Conservation (phyloP, 2,888 invertebrate species). For the Lycaena phlaeas region DNA sequence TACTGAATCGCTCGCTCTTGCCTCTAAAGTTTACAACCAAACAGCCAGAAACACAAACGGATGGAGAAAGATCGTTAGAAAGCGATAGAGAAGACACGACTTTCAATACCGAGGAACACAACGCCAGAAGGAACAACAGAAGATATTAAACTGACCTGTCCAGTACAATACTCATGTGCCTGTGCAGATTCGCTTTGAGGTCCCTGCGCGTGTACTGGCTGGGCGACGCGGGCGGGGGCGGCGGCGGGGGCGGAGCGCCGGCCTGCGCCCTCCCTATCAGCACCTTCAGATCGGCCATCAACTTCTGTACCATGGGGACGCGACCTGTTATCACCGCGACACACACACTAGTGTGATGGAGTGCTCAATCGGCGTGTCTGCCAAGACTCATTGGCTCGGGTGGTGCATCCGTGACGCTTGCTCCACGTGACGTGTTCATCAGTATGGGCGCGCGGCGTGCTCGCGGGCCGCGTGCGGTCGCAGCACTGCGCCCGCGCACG, state of each 20-base stretch:
- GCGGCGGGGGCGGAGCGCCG: slow-evolving; percentile 35
- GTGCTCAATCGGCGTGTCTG: slow-evolving; percentile 50
- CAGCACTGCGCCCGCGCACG: slow-evolving; percentile 52
- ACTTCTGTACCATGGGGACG: slow-evolving; percentile 65
- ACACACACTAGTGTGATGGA: slow-evolving; percentile 45
- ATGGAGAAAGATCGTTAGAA: no score
- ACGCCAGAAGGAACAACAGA: no score
- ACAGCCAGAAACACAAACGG: no score
- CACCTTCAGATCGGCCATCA: slow-evolving; percentile 70
- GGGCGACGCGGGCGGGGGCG: slow-evolving; percentile 31
- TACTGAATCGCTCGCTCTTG: no score
- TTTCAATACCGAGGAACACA: no score
- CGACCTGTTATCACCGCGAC: slow-evolving; percentile 48
- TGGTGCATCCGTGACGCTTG: slow-evolving; percentile 52
- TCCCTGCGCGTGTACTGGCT: slow-evolving; percentile 58
- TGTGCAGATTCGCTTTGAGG: slow-evolving; percentile 65
- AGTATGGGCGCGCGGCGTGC: slow-evolving; percentile 53
- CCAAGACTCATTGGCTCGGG: slow-evolving; percentile 64
- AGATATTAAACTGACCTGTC: slow-evolving; percentile 45
- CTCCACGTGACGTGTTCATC: slow-evolving; percentile 58
- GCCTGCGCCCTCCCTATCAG: slow-evolving; percentile 64
- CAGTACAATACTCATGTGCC: slow-evolving; percentile 69
- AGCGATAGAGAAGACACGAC: no score
- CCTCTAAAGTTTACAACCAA: no score
- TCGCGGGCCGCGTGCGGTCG: slow-evolving; percentile 58